Base-by-base conservation (phyloP, 2,888 invertebrate genomes). In the Trichopria drosophilae region DNA sequence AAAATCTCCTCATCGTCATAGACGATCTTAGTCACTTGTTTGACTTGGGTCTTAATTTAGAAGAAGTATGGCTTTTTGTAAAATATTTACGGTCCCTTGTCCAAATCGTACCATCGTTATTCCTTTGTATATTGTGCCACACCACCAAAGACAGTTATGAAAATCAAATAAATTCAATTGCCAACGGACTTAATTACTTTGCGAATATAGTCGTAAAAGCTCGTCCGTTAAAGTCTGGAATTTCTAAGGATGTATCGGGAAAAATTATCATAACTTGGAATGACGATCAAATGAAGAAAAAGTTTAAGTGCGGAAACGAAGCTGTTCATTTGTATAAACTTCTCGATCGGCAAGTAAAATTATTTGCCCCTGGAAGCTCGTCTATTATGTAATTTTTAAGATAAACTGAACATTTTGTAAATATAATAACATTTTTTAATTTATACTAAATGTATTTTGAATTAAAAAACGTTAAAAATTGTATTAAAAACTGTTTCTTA, bases 1-100 rank as follows among this genome's bases (percentile, higher is more conserved):
- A 56, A 45, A 53, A 53, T 45, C 79, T 82, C 3, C 82, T 80
- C 58, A 72, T 89, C 34, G 79, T 90, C 37, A 76, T 89, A 47
- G 90, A 90, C 69, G 88, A 89, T 66, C 64, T 89, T 18, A 83
- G 85, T 55, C 86, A 88, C 68, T 76, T 90, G 20, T 79, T 85
- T 65, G 85, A 87, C 72, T 75, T 88, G 54, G 82, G 81, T 35
- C 78, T 81, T 34, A 78, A 75, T 60, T 63, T 83, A 1, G 77
- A 68, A 57, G 77, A 82, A 60, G 77, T 84, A 1, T 79, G 79
- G 71, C 59, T 61, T 23, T 64, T 64, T 16, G 50, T 60, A 1
- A 56, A 58, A 34, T 55, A 58, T 40, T 6, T 75, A 32, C 66
- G 66, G 39, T 71, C 73, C 2, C 46, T 72, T 20, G 51, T 68